These are phyloP conservation scores for Philereme vetulata DNA, from an alignment of 2,888 invertebrate genomes.

Conservation along the genomic window DNA sequence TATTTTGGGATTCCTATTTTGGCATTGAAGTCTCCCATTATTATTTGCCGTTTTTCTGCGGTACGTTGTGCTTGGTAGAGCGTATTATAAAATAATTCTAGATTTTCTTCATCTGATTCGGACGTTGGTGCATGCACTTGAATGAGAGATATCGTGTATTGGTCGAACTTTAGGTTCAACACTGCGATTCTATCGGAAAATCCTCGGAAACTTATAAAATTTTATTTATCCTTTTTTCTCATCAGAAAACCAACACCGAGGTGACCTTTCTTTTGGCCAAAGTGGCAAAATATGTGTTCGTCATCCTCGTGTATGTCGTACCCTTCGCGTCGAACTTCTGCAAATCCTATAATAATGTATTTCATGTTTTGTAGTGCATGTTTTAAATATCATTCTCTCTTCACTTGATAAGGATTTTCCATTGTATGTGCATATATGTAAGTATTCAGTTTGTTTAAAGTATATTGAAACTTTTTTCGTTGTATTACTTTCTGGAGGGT, in stretches of 20 bases:
- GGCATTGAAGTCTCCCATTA: too few species aligned
- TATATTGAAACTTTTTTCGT: too few species aligned
- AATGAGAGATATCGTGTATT: constrained; percentile 9
- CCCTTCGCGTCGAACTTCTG: constrained; percentile 11
- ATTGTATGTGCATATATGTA: constrained; percentile 10
- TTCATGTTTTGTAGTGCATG: constrained; percentile 4
- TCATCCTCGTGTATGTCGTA: constrained; percentile 8
- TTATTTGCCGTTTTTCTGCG: constrained; percentile 6
- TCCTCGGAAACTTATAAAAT: constrained; percentile 23
- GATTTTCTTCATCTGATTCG: constrained; percentile 12
- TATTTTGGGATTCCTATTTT: constrained; percentile 4
- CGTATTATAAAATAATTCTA: constrained; percentile 19
- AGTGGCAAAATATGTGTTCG: constrained; percentile 9
- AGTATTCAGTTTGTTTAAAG: neutral
- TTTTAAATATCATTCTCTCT: constrained; percentile 10
- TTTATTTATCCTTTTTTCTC: constrained; percentile 19
- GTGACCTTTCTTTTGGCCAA: constrained; percentile 13
- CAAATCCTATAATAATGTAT: constrained; percentile 15
- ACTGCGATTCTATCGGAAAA: constrained; percentile 5
- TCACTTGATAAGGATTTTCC: constrained; percentile 1
- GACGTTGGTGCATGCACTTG: too few species aligned
- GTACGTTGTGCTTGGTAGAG: constrained; percentile 16
- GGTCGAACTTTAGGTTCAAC: constrained; percentile 1
- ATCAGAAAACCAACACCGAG: constrained; percentile 28
- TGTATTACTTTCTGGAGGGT: neutral